phyloP scores from a whole-genome alignment of 2,113 vertebrate species.

The Microtus montanus region DNA sequence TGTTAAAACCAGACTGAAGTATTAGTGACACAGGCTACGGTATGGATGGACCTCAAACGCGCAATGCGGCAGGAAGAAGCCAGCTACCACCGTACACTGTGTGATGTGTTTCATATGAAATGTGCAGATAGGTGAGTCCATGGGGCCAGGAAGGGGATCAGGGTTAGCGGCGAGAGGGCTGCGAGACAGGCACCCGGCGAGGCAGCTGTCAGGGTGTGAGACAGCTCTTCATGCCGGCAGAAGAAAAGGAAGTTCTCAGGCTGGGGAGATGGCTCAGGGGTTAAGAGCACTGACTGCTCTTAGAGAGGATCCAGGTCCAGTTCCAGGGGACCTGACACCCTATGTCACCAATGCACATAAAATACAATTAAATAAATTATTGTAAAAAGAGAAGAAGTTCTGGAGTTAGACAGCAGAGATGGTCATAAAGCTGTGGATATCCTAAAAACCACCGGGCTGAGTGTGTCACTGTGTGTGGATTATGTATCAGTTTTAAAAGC shows the following conservation, averaged over 20 bases:
- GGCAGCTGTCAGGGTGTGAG: too few relatives aligned
- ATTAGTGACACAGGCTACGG: fast-evolving
- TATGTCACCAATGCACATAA: too few relatives aligned
- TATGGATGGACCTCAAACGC: background rate
- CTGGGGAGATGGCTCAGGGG: too few relatives aligned
- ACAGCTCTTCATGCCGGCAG: background rate
- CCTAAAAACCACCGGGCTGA: background rate
- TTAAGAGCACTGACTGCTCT: too few relatives aligned
- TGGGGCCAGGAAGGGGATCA: background rate
- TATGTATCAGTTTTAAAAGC: background rate
- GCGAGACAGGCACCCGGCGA: fast-evolving
- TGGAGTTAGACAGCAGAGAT: background rate
- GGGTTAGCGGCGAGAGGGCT: too few relatives aligned
- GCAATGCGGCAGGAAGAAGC: background rate
- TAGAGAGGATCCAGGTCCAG: too few relatives aligned
- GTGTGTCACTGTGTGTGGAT: too few relatives aligned
- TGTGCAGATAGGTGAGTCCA: background rate
- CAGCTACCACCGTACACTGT: too few relatives aligned
- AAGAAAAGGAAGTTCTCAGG: background rate
- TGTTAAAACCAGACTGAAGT: background rate
- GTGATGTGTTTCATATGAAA: background rate
- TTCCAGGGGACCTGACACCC: too few relatives aligned
- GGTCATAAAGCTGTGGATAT: background rate
- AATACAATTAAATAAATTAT: too few relatives aligned
- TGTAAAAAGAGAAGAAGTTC: background rate